Conservation (phyloP, 2,797 vertebrate species). For the Scomberomorus guttatus region DNA sequence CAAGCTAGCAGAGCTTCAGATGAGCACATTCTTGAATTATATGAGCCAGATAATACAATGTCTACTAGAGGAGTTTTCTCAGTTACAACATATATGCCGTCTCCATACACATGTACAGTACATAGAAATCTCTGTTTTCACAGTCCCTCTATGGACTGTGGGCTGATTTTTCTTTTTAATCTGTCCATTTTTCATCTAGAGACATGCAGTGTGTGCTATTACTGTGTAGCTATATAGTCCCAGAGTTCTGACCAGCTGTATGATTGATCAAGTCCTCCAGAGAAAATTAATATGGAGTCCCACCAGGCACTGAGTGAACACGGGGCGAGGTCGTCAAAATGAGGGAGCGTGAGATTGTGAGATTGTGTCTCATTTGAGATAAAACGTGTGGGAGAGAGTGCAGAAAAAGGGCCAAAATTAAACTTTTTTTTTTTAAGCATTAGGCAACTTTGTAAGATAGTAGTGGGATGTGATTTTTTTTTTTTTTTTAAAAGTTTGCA, state of each 20-base stretch:
- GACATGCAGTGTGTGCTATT: not conserved
- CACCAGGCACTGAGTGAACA: constrained; percentile 13
- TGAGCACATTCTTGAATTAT: constrained; percentile 19
- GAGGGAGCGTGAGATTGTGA: not conserved
- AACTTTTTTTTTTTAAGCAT: not conserved
- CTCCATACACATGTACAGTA: not conserved
- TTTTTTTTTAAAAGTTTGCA: not conserved
- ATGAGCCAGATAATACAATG: constrained; percentile 28
- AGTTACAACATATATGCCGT: not conserved
- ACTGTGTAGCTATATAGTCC: not conserved
- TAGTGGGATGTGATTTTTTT: constrained; percentile 5
- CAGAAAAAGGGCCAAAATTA: constrained; percentile 4
- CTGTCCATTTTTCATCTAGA: constrained; percentile 4
- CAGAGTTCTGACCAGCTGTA: not conserved
- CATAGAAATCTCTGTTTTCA: not conserved
- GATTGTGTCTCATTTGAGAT: constrained; percentile 1
- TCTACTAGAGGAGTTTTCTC: constrained; percentile 19
- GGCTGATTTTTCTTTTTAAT: not conserved
- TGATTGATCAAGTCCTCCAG: constrained; percentile 39
- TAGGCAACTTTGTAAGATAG: not conserved
- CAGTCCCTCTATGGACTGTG: not conserved
- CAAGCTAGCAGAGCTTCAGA: constrained; percentile 10
- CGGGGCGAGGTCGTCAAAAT: constrained; percentile 17
- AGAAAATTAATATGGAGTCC: constrained; percentile 19
- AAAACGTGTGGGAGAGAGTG: not conserved